These are phyloP conservation scores for Sphenodon punctatus DNA, from an alignment of 2,797 vertebrate genomes.

Conservation along the genomic window DNA sequence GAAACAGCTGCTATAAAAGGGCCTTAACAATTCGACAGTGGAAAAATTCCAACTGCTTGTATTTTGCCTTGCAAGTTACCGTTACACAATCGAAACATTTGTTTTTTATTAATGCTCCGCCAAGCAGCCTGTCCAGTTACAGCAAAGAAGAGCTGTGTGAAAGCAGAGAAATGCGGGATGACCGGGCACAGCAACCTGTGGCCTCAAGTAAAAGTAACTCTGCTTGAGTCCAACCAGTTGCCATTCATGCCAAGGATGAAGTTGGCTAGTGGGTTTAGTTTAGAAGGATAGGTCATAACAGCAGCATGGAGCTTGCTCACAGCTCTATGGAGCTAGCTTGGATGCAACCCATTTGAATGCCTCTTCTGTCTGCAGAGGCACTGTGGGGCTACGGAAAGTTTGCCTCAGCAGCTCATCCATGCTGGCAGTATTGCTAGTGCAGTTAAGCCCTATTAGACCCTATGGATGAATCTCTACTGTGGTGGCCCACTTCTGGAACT, in stretches of 20 bases:
- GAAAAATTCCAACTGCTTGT: constrained; percentile 69
- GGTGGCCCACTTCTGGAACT: no score
- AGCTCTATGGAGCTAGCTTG: no score
- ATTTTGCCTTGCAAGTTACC: constrained; percentile 70
- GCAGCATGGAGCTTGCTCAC: no score
- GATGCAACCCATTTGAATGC: no score
- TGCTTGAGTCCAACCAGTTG: neutral
- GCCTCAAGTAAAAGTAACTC: constrained; percentile 27
- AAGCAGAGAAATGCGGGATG: constrained; percentile 43
- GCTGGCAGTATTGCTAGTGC: no score
- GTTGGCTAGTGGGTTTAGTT: neutral
- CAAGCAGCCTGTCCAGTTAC: constrained; percentile 57
- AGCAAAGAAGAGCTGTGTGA: constrained; percentile 60
- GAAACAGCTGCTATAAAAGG: constrained; percentile 69
- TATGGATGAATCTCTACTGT: no score
- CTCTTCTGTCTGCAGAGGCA: no score
- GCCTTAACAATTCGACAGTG: constrained; percentile 56
- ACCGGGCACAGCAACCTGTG: neutral
- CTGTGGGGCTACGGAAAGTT: no score
- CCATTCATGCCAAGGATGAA: fast-evolving
- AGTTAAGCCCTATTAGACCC: no score
- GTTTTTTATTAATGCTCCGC: constrained; percentile 64
- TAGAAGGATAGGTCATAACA: neutral
- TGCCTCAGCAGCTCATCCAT: no score
- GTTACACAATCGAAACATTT: constrained; percentile 66